These are phyloP conservation scores for Dreissena rostriformis DNA, from an alignment of 1,140 invertebrate genomes.

Conservation along the genomic window DNA sequence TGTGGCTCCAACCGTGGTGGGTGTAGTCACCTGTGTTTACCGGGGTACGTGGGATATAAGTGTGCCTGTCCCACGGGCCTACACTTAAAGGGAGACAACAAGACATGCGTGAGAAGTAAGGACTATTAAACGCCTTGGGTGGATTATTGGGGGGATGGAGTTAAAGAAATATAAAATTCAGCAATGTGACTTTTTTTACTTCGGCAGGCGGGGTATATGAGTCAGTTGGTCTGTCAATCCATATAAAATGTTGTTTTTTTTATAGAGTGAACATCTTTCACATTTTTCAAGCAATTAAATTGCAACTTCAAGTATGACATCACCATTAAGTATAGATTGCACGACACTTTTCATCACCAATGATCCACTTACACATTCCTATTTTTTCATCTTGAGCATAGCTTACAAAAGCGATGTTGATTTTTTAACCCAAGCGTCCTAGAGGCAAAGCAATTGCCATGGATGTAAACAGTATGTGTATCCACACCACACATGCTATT, in stretches of 20 bases:
- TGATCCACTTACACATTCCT: not conserved
- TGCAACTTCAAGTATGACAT: no score
- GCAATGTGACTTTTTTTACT: not conserved
- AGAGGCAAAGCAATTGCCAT: no score
- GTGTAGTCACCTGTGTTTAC: conserved; percentile 96
- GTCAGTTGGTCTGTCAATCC: not conserved
- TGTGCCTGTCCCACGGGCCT: conserved; percentile 98
- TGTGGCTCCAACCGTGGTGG: conserved; percentile 89
- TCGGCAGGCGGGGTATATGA: not conserved
- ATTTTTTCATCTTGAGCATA: no score
- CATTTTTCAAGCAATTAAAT: conserved; percentile 4
- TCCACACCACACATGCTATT: no score
- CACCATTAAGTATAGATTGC: not conserved
- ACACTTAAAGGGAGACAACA: conserved; percentile 71
- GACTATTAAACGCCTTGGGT: not conserved
- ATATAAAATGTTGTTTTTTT: not conserved
- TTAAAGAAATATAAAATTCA: no score
- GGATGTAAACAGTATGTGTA: no score
- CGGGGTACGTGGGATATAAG: conserved; percentile 86
- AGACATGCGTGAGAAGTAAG: conserved; percentile 74
- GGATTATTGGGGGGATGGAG: no score
- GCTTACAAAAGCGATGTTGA: no score
- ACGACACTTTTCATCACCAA: not conserved
- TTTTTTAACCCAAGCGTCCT: no score
- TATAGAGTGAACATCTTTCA: not conserved